Evolutionary conservation across 2,888 invertebrate species (phyloP).

Genomic region (Mesorhabditis belari): DNA sequence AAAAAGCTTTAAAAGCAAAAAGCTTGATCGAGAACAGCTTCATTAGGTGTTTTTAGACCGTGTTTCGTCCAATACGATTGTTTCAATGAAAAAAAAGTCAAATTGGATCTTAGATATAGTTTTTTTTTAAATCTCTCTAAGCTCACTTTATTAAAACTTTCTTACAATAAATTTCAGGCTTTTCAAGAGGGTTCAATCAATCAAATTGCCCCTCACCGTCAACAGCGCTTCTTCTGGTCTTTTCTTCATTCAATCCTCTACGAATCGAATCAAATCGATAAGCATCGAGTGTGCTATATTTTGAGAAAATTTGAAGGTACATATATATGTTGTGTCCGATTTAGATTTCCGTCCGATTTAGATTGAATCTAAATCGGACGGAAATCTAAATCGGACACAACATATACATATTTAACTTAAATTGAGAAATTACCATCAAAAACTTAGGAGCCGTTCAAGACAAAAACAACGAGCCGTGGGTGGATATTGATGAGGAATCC

Average conservation of each 20-base stretch:
- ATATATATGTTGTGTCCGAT: too few relatives aligned
- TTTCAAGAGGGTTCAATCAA: constrained; percentile 35
- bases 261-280: constrained; percentile 9
- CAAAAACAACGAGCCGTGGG: background rate
- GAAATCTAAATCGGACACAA: too few relatives aligned
- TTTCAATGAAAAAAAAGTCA: too few relatives aligned
- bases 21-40: background rate
- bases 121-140: too few relatives aligned
- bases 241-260: constrained; percentile 24
- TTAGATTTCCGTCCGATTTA: too few relatives aligned
- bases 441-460: background rate
- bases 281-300: background rate
- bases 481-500: background rate
- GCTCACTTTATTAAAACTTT: background rate
- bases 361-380: too few relatives aligned
- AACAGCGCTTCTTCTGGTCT: constrained; percentile 34
- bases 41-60: background rate
- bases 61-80: background rate
- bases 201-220: constrained; percentile 31
- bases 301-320: background rate
- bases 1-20: background rate
- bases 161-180: constrained; percentile 15
- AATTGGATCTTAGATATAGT: too few relatives aligned
- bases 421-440: constrained; percentile 10
- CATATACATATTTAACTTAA: too few relatives aligned